phyloP scores from a whole-genome alignment of 2,797 vertebrate species.

The Phrynocephalus forsythii region DNA sequence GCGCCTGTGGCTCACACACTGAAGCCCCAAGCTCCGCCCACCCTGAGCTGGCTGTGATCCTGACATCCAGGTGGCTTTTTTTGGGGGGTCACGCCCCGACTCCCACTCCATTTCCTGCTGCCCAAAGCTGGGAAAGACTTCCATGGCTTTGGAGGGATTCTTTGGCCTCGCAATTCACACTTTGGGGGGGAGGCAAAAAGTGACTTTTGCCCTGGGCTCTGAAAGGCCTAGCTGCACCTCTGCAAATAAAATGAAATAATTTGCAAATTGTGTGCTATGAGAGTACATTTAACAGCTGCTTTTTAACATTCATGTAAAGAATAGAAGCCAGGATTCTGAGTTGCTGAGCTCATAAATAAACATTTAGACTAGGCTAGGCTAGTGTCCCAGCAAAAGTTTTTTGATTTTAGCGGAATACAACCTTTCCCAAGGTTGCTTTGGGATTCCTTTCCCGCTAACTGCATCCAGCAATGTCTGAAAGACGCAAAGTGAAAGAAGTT shows the following conservation, averaged over 20 bases:
- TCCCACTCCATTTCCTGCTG: too few relatives aligned
- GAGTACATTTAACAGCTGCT: background rate
- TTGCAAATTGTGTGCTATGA: conserved; percentile 21
- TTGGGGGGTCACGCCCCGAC: too few relatives aligned
- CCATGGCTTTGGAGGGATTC: too few relatives aligned
- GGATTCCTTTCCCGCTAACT: background rate
- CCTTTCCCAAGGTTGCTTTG: background rate
- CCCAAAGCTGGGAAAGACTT: too few relatives aligned
- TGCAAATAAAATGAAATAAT: conserved; percentile 32
- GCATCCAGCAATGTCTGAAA: background rate
- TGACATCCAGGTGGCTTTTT: too few relatives aligned
- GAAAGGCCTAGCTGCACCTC: too few relatives aligned
- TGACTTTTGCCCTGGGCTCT: too few relatives aligned
- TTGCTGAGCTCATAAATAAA: conserved; percentile 19
- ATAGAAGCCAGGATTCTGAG: background rate
- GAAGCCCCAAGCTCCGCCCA: too few relatives aligned
- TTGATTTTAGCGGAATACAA: background rate
- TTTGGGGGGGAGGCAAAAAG: too few relatives aligned
- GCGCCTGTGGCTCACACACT: too few relatives aligned
- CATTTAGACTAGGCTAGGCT: background rate
- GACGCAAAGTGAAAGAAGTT: background rate
- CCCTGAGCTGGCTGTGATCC: too few relatives aligned
- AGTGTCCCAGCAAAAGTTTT: background rate
- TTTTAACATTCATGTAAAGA: background rate
- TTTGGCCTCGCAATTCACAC: too few relatives aligned